Evolutionary conservation across 1,140 invertebrate genomes (phyloP).

Genomic region (Lasioglossum albipes): DNA sequence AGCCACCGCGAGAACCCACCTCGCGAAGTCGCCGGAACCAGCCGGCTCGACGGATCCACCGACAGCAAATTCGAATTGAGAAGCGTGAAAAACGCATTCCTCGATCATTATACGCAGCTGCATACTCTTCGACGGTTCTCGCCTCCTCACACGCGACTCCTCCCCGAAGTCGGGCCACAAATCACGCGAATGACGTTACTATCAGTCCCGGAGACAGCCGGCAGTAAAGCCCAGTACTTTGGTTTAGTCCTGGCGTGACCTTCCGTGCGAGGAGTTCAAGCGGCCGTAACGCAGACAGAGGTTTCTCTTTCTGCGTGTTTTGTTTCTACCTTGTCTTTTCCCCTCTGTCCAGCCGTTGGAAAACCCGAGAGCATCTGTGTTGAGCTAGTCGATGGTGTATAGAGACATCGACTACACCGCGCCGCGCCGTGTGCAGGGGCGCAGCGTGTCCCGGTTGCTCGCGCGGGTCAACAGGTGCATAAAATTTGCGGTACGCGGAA

Average conservation of each 20-base stretch:
- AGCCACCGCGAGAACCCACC: not conserved
- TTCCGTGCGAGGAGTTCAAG: constrained; percentile 31
- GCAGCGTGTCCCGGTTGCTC: not conserved
- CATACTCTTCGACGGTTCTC: constrained; percentile 20
- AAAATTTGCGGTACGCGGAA: constrained; percentile 63
- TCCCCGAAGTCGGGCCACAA: constrained; percentile 64
- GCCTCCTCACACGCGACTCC: constrained; percentile 36
- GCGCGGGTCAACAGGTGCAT: constrained; percentile 60
- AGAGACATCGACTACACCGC: constrained; percentile 23
- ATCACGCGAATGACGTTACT: constrained; percentile 69
- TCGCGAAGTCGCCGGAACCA: no score
- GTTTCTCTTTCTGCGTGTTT: constrained; percentile 25
- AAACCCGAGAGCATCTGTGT: not conserved
- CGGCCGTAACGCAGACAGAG: constrained; percentile 26
- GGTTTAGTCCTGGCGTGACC: constrained; percentile 45
- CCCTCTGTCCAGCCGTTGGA: not conserved
- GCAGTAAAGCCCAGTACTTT: constrained; percentile 67
- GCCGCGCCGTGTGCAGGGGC: not conserved
- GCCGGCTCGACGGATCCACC: constrained; percentile 46
- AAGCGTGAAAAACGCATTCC: constrained; percentile 73
- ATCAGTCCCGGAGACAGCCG: constrained; percentile 62
- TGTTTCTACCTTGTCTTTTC: not conserved
- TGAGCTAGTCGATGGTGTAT: not conserved
- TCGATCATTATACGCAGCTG: constrained; percentile 65
- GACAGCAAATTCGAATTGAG: constrained; percentile 68